phyloP scores from a whole-genome alignment of 2,797 vertebrate genomes.

The Phyllotis vaccarum region DNA sequence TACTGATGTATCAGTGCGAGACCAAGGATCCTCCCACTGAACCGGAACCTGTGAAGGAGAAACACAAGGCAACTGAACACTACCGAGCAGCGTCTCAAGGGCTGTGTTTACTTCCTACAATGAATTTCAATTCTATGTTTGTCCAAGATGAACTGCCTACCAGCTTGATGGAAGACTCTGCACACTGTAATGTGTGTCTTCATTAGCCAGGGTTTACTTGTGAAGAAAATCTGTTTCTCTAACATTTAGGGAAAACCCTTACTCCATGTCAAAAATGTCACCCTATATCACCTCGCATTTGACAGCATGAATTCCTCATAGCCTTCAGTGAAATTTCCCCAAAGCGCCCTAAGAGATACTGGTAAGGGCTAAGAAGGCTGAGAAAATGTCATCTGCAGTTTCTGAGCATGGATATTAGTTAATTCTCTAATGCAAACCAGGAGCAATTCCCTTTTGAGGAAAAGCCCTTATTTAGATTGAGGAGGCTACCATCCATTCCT shows the following conservation, averaged over 20 bases:
- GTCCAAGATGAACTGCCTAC: background rate
- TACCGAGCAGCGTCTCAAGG: background rate
- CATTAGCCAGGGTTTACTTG: background rate
- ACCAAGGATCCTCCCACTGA: constrained; percentile 97
- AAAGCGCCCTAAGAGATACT: background rate
- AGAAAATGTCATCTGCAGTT: background rate
- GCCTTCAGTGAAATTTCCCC: background rate
- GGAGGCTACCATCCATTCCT: background rate
- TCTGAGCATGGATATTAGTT: background rate
- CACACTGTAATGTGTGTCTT: background rate
- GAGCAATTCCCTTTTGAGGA: constrained; percentile 30
- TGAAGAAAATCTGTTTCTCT: background rate
- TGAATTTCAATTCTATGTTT: background rate
- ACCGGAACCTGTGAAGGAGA: constrained; percentile 94
- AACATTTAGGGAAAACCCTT: background rate
- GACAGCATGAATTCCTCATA: background rate
- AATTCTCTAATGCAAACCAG: background rate
- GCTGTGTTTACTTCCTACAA: background rate
- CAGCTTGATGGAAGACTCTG: background rate
- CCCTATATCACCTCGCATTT: background rate
- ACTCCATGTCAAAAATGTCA: background rate
- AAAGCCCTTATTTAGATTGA: constrained; percentile 25
- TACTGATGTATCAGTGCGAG: constrained; percentile 98
- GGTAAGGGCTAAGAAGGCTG: background rate
- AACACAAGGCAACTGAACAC: background rate